Evolutionary conservation across 2,113 vertebrate species (phyloP).

Genomic region (Phylloscopus whistleri): DNA sequence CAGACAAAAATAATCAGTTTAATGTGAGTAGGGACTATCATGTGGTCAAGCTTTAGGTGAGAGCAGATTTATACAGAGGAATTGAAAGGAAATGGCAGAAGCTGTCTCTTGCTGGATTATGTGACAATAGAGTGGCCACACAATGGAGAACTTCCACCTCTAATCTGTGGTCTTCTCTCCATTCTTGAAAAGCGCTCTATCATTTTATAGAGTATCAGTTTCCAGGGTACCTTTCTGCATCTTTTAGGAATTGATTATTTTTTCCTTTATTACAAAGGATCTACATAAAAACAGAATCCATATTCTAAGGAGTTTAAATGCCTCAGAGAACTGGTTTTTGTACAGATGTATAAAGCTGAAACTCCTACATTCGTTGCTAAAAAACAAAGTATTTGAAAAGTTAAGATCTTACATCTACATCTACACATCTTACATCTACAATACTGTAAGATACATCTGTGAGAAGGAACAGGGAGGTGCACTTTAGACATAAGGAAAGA

Average conservation of each 20-base stretch:
- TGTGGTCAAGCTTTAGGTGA: conserved; percentile 63
- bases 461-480: background rate
- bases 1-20: conserved; percentile 72
- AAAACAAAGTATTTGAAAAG: background rate
- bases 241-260: background rate
- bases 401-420: background rate
- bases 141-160: conserved; percentile 1
- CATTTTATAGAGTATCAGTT: background rate
- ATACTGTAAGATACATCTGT: background rate
- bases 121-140: conserved; percentile 24
- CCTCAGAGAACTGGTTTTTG: background rate
- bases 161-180: background rate
- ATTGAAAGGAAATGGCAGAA: conserved; percentile 62
- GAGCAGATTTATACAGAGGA: conserved; percentile 71
- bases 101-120: conserved; percentile 37
- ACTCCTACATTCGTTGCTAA: background rate
- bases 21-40: conserved; percentile 49
- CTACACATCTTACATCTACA: background rate
- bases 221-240: background rate
- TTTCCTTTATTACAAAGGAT: background rate
- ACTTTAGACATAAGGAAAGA: background rate
- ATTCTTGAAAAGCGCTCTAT: background rate
- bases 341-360: background rate
- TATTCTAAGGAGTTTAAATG: background rate
- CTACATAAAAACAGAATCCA: background rate